Conservation (phyloP, 2,888 invertebrate species). For the Hypsopygia costalis region DNA sequence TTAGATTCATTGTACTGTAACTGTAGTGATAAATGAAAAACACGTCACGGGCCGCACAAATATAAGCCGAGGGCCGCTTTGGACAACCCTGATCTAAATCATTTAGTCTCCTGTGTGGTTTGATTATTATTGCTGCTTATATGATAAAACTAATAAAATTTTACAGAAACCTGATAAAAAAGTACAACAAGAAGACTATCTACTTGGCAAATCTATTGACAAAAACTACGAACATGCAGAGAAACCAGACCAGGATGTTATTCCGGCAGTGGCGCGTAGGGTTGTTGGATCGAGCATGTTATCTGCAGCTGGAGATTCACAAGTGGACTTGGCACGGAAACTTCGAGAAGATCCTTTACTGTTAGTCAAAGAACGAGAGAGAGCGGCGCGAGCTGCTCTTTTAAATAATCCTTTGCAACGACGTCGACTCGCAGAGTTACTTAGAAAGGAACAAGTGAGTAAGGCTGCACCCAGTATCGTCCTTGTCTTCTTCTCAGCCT, state of each 20-base stretch:
- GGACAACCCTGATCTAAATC: too few species aligned
- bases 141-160: not conserved
- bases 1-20: too few species aligned
- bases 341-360: slow-evolving; percentile 96
- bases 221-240: slow-evolving; percentile 84
- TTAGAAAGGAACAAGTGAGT: slow-evolving; percentile 80
- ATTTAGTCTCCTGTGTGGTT: too few species aligned
- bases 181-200: slow-evolving; percentile 92
- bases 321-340: slow-evolving; percentile 93
- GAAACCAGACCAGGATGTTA: slow-evolving; percentile 86
- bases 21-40: too few species aligned
- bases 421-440: slow-evolving; percentile 90
- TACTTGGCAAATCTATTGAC: slow-evolving; percentile 90
- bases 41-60: too few species aligned
- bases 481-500: too few species aligned
- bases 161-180: slow-evolving; percentile 80
- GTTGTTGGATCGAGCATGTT: slow-evolving; percentile 69
- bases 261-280: slow-evolving; percentile 82
- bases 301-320: slow-evolving; percentile 77
- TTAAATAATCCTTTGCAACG: slow-evolving; percentile 95
- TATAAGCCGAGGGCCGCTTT: too few species aligned
- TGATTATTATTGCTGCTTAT: too few species aligned
- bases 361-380: slow-evolving; percentile 93
- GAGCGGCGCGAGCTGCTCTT: slow-evolving; percentile 91
- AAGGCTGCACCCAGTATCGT: too few species aligned